phyloP scores from a whole-genome alignment of 2,888 invertebrate genomes.

The Xestoiulus laeticollis region DNA sequence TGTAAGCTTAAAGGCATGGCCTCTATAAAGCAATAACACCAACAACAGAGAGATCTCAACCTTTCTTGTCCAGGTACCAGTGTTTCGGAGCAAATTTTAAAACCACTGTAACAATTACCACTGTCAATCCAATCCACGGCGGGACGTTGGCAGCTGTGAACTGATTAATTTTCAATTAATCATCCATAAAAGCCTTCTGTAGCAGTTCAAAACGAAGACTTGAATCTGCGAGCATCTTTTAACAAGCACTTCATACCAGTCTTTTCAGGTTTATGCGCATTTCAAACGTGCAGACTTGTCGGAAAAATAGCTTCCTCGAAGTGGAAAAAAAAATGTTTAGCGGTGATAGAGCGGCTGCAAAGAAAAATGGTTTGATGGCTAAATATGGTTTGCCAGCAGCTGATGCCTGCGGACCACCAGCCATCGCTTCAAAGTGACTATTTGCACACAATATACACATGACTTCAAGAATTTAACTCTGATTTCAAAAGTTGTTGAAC shows the following conservation, averaged over 20 bases:
- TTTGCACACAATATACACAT: background rate
- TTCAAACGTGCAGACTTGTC: background rate
- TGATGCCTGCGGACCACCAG: background rate
- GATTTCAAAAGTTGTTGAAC: conserved; percentile 49
- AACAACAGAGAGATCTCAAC: conserved; percentile 13
- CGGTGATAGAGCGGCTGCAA: conserved; percentile 4
- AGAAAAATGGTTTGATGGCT: background rate
- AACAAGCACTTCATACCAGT: background rate
- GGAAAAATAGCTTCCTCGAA: background rate
- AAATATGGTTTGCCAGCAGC: background rate
- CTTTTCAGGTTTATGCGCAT: background rate
- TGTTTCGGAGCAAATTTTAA: conserved; percentile 20
- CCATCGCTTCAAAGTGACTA: conserved; percentile 7
- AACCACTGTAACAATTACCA: conserved; percentile 6
- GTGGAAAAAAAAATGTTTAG: background rate
- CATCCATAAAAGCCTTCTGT: background rate
- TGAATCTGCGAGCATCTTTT: background rate
- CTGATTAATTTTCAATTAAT: background rate
- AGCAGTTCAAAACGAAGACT: background rate
- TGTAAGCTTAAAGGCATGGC: background rate
- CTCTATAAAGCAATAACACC: conserved; percentile 26
- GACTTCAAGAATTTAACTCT: conserved; percentile 45
- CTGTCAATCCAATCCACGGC: background rate
- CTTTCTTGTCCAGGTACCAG: conserved; percentile 12
- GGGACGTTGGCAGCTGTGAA: background rate